phyloP scores from a whole-genome alignment of 1,140 invertebrate genomes.

The Bombus picipes region DNA sequence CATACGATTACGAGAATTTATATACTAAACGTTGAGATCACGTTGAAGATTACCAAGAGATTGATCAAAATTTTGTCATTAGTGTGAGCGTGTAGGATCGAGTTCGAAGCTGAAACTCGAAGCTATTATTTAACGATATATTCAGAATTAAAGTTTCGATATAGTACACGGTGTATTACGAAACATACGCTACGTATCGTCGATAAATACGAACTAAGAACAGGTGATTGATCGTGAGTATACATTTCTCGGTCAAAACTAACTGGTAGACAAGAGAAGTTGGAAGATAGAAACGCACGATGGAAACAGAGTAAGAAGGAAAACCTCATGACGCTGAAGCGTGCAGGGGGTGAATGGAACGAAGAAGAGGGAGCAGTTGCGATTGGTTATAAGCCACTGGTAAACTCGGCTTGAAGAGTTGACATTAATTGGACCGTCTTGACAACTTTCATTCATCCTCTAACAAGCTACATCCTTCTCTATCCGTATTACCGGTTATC shows the following conservation, averaged over 20 bases:
- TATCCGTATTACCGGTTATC: constrained; percentile 74
- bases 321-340: constrained; percentile 71
- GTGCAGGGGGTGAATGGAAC: neutral
- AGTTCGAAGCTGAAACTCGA: too few relatives aligned
- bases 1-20: too few relatives aligned
- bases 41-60: too few relatives aligned
- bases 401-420: constrained; percentile 80
- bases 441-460: constrained; percentile 82
- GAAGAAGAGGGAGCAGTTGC: constrained; percentile 30
- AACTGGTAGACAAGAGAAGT: neutral
- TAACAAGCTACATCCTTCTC: constrained; percentile 82
- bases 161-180: neutral
- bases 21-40: too few relatives aligned
- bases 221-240: neutral
- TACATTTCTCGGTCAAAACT: neutral
- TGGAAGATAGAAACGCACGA: neutral
- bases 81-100: too few relatives aligned
- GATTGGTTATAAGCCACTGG: constrained; percentile 75
- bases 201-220: neutral
- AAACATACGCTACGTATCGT: neutral
- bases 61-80: too few relatives aligned
- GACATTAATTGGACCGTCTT: constrained; percentile 83
- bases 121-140: too few relatives aligned
- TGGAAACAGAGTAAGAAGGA: neutral
- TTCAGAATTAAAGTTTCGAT: neutral